Evolutionary conservation across 2,113 vertebrate species (phyloP).

Genomic region (Tympanuchus pallidicinctus): DNA sequence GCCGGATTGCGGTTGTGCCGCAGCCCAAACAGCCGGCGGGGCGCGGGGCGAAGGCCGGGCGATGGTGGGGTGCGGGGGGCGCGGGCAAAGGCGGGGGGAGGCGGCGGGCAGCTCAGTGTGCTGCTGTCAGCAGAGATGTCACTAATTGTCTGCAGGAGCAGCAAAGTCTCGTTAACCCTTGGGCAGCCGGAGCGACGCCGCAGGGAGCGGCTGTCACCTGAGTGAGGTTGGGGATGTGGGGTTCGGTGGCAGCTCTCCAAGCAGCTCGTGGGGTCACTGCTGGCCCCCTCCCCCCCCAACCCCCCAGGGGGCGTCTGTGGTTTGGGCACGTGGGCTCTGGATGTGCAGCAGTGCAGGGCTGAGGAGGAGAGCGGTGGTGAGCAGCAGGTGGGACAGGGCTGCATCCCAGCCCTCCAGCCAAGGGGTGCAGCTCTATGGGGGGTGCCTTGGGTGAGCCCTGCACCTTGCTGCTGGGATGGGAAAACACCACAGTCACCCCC

Average conservation of each 20-base stretch:
- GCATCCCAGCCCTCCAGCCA: not conserved
- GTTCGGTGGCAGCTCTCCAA: not conserved
- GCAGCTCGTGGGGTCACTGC: not conserved
- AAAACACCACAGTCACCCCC: not conserved
- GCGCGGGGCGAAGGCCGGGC: not conserved
- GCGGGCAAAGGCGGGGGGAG: slow-evolving; percentile 68
- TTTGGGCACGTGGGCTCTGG: not conserved
- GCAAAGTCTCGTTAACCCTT: slow-evolving; percentile 83
- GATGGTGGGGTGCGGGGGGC: not conserved
- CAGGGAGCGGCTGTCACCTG: not conserved
- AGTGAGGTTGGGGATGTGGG: not conserved
- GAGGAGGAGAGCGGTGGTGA: too few species aligned
- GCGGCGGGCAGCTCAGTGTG: slow-evolving; percentile 76
- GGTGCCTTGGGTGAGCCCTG: not conserved
- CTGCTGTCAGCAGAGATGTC: slow-evolving; percentile 84
- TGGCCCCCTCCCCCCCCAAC: not conserved
- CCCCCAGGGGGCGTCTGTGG: not conserved
- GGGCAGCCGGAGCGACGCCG: slow-evolving; percentile 37
- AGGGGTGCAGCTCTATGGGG: not conserved
- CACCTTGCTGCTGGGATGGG: not conserved
- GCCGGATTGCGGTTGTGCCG: slow-evolving; percentile 78
- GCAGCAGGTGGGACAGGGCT: not conserved
- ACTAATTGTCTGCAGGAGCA: slow-evolving; percentile 85
- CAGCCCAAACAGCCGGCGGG: slow-evolving; percentile 72
- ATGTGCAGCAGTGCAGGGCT: not conserved